Conservation (phyloP, 64 coral and sea anemone genomes). For the Acropora yongei region DNA sequence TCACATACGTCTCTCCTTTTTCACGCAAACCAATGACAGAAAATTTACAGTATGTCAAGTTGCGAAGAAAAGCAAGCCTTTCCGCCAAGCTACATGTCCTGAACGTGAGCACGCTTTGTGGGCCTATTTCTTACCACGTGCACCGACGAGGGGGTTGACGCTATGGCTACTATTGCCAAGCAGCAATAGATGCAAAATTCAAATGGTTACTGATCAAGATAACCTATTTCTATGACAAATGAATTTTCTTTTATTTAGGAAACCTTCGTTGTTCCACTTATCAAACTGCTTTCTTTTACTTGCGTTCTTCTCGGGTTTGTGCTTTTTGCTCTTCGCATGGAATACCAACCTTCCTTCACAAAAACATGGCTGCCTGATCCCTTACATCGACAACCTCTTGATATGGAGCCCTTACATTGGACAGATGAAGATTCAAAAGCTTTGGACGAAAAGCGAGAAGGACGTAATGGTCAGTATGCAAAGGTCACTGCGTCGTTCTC, state of each 20-base stretch:
- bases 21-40: too few relatives aligned
- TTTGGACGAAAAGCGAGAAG: neutral
- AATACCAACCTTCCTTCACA: slow-evolving; percentile 17
- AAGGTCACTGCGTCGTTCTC: neutral
- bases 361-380: slow-evolving; percentile 15
- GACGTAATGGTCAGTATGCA: neutral
- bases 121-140: too few relatives aligned
- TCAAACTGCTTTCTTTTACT: slow-evolving; percentile 21
- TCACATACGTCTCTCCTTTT: too few relatives aligned
- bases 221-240: neutral
- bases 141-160: too few relatives aligned
- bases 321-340: slow-evolving; percentile 18
- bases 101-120: too few relatives aligned
- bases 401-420: slow-evolving; percentile 6
- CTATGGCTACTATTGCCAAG: too few relatives aligned
- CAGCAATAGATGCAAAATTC: too few relatives aligned
- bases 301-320: slow-evolving; percentile 25
- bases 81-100: too few relatives aligned
- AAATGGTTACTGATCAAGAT: neutral
- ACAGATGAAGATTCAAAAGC: neutral
- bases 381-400: neutral
- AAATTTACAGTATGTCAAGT: too few relatives aligned
- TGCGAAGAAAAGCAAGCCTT: too few relatives aligned
- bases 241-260: slow-evolving; percentile 1
- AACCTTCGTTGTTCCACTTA: slow-evolving; percentile 33